These are phyloP conservation scores for Drosophila varians DNA, from an alignment of 1,140 invertebrate genomes.

Conservation along the genomic window DNA sequence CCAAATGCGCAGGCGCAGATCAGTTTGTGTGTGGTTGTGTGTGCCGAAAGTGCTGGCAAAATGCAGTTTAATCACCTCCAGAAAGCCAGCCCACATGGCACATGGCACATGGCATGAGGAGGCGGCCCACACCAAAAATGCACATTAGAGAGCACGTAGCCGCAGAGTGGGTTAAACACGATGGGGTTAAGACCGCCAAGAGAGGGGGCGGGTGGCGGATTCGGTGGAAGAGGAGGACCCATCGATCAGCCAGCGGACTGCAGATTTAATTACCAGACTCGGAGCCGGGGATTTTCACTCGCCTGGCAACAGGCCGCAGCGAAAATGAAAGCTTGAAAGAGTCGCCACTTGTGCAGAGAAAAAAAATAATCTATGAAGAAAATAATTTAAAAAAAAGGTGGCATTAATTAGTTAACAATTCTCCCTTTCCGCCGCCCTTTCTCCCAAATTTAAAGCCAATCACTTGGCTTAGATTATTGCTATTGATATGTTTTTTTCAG, in stretches of 20 bases:
- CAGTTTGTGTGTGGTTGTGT: neutral
- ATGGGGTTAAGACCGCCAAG: neutral
- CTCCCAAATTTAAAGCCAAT: too few species aligned
- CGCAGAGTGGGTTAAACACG: conserved; percentile 16
- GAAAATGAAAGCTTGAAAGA: conserved; percentile 53
- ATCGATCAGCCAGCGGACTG: conserved; percentile 60
- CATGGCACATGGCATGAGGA: conserved; percentile 33
- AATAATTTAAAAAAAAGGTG: neutral
- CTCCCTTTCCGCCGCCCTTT: too few species aligned
- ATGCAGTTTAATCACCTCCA: conserved; percentile 75
- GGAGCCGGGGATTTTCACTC: conserved; percentile 57
- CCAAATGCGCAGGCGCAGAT: neutral
- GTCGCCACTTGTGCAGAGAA: conserved; percentile 4
- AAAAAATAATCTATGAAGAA: neutral
- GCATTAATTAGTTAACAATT: too few species aligned
- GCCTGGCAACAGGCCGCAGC: conserved; percentile 62
- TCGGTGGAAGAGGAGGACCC: conserved; percentile 1
- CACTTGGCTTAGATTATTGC: too few species aligned
- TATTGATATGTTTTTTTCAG: neutral
- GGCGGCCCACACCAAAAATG: conserved; percentile 64
- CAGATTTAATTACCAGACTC: conserved; percentile 72
- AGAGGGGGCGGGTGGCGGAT: conserved; percentile 3
- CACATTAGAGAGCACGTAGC: conserved; percentile 49
- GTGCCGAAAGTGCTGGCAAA: conserved; percentile 56
- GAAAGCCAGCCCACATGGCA: conserved; percentile 62